These are phyloP conservation scores for Agrilus cyanescens DNA, from an alignment of 2,888 invertebrate genomes.

Conservation along the genomic window DNA sequence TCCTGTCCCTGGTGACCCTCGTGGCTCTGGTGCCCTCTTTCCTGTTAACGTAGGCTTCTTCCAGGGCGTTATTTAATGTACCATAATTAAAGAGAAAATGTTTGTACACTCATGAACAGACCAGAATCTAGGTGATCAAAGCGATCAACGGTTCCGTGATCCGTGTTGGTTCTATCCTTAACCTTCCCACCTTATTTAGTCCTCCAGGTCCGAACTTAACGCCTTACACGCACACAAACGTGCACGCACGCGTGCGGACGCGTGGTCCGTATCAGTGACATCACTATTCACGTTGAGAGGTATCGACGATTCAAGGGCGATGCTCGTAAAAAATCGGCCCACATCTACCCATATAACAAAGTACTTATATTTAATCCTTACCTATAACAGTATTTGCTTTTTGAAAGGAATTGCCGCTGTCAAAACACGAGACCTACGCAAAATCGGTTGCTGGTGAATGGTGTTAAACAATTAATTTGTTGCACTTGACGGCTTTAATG, in stretches of 20 bases:
- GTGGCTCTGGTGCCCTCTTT: no score
- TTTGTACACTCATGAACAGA: no score
- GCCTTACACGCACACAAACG: neutral
- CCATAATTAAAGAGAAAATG: no score
- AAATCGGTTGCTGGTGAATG: no score
- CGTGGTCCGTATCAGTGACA: neutral
- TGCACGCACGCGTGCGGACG: constrained; percentile 5
- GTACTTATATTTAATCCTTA: neutral
- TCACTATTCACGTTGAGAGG: constrained; percentile 5
- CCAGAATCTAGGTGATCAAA: no score
- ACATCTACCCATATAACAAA: constrained; percentile 2
- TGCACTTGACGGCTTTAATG: no score
- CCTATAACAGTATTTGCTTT: neutral
- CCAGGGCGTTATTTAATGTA: no score
- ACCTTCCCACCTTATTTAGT: constrained; percentile 16
- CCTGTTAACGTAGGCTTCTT: no score
- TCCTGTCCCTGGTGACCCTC: no score
- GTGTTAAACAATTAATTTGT: no score
- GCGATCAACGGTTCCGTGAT: constrained; percentile 7
- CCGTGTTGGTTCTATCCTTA: constrained; percentile 14
- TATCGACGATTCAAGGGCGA: constrained; percentile 13
- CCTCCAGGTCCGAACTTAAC: constrained; percentile 12
- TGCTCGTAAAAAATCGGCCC: constrained; percentile 8
- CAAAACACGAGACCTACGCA: no score
- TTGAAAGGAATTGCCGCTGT: no score